Evolutionary conservation across 2,113 vertebrate genomes (phyloP), one percentile per base, ranked within the genome.

Genomic region (Hippoglossus stenolepis): DNA sequence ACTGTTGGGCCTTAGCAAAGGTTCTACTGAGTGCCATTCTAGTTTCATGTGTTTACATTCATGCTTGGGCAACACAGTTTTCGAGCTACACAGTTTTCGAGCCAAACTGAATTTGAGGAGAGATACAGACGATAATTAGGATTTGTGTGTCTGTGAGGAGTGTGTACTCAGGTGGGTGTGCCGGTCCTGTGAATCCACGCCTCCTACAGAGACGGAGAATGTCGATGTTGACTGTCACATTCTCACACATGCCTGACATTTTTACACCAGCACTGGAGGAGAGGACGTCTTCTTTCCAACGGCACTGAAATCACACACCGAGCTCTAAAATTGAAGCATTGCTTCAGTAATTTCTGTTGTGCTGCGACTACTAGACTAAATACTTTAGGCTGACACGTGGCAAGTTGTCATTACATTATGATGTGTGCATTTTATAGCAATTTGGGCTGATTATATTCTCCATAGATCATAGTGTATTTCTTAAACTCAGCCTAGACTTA

Each of bases 201-300:
- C 79, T 75, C 85, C 56, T 83, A 54, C 65, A 58, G 81, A 79
- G 77, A 81, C 80, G 79, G 87, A 94, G 92, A 94, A 95, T 94
- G 90, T 95, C 57, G 80, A 92, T 90, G 92, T 94, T 94, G 93
- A 94, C 93, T 89, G 93, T 87, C 80, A 94, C 77, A 88, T 79
- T 90, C 91, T 94, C 90, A 78, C 93, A 93, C 88, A 0, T 61
- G 73, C 74, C 53, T 90, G 90, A 79, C 78, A 87, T 82, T 92
- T 94, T 94, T 85, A 85, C 93, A 93, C 89, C 77, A 67, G 60
- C 77, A 53, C 67, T 59, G 72, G 65, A 84, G 88, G 78, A 92
- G 78, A 92, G 77, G 65, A 35, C 20, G 38, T 77, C 80, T 83
- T 85, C 89, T 66, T 86, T 72, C 78, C 13, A 23, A 61, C 62